These are phyloP conservation scores for Himalopsyche kuldschensis DNA, from an alignment of 2,888 invertebrate species.

Conservation along the genomic window DNA sequence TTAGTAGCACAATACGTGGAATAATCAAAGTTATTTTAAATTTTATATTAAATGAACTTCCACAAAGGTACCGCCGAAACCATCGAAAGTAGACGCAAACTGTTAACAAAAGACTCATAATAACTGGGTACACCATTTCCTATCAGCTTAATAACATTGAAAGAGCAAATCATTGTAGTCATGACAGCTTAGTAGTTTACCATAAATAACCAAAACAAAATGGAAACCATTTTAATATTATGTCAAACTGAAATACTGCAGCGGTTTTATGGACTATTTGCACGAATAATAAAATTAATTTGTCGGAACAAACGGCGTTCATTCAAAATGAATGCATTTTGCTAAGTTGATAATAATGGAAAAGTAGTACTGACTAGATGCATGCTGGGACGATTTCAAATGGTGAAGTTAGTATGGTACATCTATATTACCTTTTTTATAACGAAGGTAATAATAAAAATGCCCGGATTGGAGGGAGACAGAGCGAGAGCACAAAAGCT, in stretches of 20 bases:
- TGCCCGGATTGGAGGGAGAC: background rate
- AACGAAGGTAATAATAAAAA: conserved; percentile 1
- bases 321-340: background rate
- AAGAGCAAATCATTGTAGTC: too few species aligned
- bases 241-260: background rate
- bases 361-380: background rate
- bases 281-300: background rate
- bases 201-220: too few species aligned
- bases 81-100: too few species aligned
- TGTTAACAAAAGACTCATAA: too few species aligned
- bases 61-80: too few species aligned
- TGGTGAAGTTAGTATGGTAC: background rate
- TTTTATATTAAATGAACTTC: too few species aligned
- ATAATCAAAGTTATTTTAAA: too few species aligned
- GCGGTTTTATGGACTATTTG: background rate
- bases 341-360: background rate
- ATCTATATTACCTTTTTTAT: background rate
- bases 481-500: background rate
- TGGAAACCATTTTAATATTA: background rate
- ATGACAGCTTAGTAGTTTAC: too few species aligned
- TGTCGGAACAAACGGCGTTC: background rate
- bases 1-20: too few species aligned
- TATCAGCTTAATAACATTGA: too few species aligned
- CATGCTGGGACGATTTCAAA: background rate
- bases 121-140: too few species aligned